These are phyloP conservation scores for Bradypus variegatus DNA, from an alignment of 2,797 vertebrate genomes.

Conservation along the genomic window DNA sequence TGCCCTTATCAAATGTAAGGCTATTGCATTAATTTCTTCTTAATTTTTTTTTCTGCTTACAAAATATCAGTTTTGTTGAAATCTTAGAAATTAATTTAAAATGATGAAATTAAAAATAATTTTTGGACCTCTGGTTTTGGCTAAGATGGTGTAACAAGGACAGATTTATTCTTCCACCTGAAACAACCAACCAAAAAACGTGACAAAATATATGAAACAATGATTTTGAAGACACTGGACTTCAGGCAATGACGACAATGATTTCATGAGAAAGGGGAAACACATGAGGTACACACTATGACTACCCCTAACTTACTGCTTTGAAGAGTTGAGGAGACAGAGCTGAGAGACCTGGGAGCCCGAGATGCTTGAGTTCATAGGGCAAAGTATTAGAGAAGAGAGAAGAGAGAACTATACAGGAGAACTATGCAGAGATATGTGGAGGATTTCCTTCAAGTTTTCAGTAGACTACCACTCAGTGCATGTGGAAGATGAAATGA, in stretches of 20 bases:
- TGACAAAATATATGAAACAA: background rate
- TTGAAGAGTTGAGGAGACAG: background rate
- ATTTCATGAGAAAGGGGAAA: background rate
- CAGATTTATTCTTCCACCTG: background rate
- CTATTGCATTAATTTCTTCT: background rate
- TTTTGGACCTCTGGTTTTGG: background rate
- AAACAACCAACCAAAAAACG: background rate
- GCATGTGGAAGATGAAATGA: background rate
- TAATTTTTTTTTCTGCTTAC: background rate
- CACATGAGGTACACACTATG: background rate
- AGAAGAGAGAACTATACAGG: background rate
- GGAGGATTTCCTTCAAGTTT: background rate
- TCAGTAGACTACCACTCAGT: background rate
- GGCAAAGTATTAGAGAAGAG: background rate
- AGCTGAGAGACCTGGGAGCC: background rate
- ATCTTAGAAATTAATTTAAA: background rate
- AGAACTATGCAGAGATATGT: background rate
- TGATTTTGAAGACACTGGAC: background rate
- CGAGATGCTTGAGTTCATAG: background rate
- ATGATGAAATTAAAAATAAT: background rate
- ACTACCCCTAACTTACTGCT: background rate
- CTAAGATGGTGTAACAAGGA: background rate
- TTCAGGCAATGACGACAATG: background rate
- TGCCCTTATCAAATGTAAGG: background rate
- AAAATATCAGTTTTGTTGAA: background rate